Evolutionary conservation across 1,140 invertebrate genomes (phyloP).

Genomic region (Eumaeus atala): DNA sequence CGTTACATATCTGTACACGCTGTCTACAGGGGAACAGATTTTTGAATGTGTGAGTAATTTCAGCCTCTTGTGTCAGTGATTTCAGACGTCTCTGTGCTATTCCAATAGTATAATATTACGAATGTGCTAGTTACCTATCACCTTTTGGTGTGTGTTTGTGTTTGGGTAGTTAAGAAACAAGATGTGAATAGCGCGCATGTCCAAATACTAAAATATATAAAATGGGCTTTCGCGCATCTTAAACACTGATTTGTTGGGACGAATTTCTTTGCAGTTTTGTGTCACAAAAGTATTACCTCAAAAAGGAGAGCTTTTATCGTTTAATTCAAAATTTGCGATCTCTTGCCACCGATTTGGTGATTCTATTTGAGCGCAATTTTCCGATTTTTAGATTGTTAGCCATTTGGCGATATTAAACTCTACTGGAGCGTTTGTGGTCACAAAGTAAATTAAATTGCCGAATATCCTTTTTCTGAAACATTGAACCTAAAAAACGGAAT

Average conservation of each 20-base stretch:
- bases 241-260: slow-evolving; percentile 7
- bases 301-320: not conserved
- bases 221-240: slow-evolving; percentile 7
- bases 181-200: slow-evolving; percentile 1
- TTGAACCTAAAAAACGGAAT: too few relatives aligned
- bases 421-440: too few relatives aligned
- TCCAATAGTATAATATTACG: slow-evolving; percentile 1
- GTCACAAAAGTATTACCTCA: not conserved
- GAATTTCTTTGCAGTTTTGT: too few relatives aligned
- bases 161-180: not conserved
- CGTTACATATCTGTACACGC: not conserved
- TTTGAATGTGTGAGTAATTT: too few relatives aligned
- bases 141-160: not conserved
- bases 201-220: not conserved
- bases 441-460: too few relatives aligned
- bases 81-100: not conserved
- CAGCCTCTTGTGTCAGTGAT: not conserved
- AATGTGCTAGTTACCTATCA: not conserved
- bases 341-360: not conserved
- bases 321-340: not conserved
- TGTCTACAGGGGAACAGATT: too few relatives aligned
- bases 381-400: not conserved
- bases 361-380: slow-evolving; percentile 4
- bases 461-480: too few relatives aligned
- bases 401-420: too few relatives aligned